Evolutionary conservation across 2,113 vertebrate genomes (phyloP).

Genomic region (Toxostoma redivivum): DNA sequence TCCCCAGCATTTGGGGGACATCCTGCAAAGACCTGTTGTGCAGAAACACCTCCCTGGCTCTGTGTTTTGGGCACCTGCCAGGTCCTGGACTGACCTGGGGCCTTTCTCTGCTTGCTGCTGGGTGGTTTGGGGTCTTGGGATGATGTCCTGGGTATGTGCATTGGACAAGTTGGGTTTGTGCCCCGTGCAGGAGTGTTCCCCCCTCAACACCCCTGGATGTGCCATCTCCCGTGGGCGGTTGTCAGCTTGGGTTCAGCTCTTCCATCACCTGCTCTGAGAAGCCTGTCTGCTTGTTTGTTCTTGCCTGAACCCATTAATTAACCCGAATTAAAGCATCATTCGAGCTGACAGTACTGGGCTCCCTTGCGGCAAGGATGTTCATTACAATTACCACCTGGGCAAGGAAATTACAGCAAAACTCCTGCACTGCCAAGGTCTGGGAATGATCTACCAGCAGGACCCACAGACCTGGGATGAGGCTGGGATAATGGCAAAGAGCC

Average conservation of each 20-base stretch:
- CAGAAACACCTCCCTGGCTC: neutral
- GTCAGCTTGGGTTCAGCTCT: neutral
- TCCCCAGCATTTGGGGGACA: neutral
- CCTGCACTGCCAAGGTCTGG: rapidly evolving
- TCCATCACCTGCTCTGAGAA: neutral
- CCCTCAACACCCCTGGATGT: neutral
- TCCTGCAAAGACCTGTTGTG: rapidly evolving
- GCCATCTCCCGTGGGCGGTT: neutral
- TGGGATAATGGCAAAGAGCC: rapidly evolving
- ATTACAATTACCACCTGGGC: neutral
- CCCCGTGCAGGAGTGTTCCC: rapidly evolving
- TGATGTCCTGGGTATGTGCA: neutral
- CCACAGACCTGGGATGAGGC: rapidly evolving
- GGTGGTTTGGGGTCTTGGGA: neutral
- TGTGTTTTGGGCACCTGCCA: neutral
- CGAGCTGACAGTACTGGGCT: neutral
- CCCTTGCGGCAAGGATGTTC: neutral
- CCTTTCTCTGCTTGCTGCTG: neutral
- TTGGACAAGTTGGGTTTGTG: neutral
- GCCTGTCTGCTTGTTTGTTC: slow-evolving; percentile 16
- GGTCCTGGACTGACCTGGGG: neutral
- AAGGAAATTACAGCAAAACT: neutral
- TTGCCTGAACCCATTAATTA: slow-evolving; percentile 26
- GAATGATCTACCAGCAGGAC: neutral
- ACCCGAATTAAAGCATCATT: neutral